A percentile compares a stretch with the other conserved stretches of the same genome.
Evolutionary conservation across 2,888 invertebrate species (phyloP).

Genomic region (Leptogaster cylindrica): DNA sequence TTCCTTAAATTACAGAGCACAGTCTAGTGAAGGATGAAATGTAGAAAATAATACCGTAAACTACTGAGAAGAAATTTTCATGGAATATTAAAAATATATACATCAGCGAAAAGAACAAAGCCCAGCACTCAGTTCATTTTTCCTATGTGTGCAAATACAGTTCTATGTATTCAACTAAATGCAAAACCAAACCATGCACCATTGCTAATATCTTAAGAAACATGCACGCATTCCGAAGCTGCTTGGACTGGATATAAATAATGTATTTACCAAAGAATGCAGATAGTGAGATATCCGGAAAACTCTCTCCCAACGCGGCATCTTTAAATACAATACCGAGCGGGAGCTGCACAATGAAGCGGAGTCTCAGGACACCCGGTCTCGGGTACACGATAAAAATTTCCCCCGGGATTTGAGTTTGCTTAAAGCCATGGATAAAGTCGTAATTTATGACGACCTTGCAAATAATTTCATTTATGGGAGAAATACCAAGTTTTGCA

Average conservation of each 20-base stretch:
- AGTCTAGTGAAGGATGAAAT: too few relatives aligned
- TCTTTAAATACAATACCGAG: too few relatives aligned
- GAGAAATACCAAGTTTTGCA: constrained; percentile 25
- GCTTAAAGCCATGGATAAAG: constrained; percentile 28
- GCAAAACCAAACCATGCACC: constrained; percentile 10
- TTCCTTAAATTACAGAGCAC: constrained; percentile 27
- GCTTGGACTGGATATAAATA: too few relatives aligned
- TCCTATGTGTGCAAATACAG: constrained; percentile 8
- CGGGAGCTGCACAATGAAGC: too few relatives aligned
- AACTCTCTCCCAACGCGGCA: too few relatives aligned
- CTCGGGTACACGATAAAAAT: constrained; percentile 17
- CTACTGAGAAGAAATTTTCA: background rate
- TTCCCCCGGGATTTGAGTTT: constrained; percentile 11
- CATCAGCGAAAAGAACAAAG: background rate
- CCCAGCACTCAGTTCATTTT: background rate
- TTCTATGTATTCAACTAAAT: too few relatives aligned
- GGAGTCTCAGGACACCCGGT: background rate
- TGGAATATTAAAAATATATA: constrained; percentile 1
- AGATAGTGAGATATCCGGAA: background rate
- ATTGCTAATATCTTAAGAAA: background rate
- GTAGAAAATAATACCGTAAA: background rate
- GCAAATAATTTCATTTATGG: constrained; percentile 18
- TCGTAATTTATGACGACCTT: constrained; percentile 28
- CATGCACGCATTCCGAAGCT: background rate
- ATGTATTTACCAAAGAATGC: too few relatives aligned